Base-by-base conservation (phyloP, 2,797 vertebrate genomes). In the Mus caroli region DNA sequence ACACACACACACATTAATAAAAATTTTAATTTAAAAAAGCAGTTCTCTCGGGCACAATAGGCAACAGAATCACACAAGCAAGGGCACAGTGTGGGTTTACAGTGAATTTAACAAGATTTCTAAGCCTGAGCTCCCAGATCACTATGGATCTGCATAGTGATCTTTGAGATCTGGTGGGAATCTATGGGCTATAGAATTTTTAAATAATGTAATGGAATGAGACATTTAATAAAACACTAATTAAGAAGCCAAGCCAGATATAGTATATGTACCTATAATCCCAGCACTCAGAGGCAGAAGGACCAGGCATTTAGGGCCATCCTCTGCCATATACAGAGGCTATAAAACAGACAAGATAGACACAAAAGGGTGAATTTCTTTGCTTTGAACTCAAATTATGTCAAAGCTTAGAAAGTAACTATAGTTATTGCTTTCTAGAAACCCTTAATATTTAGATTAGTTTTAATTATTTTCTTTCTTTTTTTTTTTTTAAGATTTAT, bases 131-230 rank as follows among this genome's bases (percentile, higher is more conserved):
- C 76, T 71, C 67, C 24, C 4, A 62, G 52, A 80, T 54, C 15
- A 37, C 43, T 58, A 0, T 56, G 5, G 24, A 26, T 46, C 60
- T 71, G 24, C 58, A 52, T 7, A 69, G 31, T 31, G 11, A 76
- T 56, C 50, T 24, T 15, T 73, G 64, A 60, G 52, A 46, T 54
- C 67, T 14, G 50, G 1, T 60, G 26, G 89, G 20, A 17, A 56
- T 46, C 52, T 26, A 1, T 78, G 50, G 83, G 54, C 78, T n/a
- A 62, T 12, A 9, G 22, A 76, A 56, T 83, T 87, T 92, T 90
- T 24, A 93, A 95, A 84, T 84, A 88, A 71, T 15, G 3, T 26
- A 58, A 88, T 92, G 64, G 58, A 90, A 80, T 58, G 52, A 56
- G 40, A 71, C 43, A 58, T 91, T 82, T 77, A 60, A 11, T 96